Base-by-base conservation (phyloP, 2,888 invertebrate genomes). In the Cybosia mesomella region DNA sequence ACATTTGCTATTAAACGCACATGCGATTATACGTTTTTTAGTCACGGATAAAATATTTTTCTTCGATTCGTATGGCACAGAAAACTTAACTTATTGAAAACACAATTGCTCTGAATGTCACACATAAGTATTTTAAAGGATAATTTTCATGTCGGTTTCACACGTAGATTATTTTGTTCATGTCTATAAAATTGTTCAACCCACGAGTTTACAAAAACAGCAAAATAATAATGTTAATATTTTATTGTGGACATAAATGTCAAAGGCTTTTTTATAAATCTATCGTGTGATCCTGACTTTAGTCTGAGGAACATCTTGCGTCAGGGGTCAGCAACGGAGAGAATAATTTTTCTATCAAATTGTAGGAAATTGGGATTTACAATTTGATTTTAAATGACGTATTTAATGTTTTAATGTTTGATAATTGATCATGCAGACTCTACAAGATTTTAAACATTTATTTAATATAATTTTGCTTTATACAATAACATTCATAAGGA, bases 401-500 rank as follows among this genome's bases (percentile, higher is more conserved):
- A 68, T 73, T 79, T 76, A 71, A 77, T 76, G 72, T 71, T 76
- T 62, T 62, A 28, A 75, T 72, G 60, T 70, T 79, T 76, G 76
- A 67, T 74, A 34, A 63, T 54, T 15, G 57, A 68, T 72, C 76
- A 81, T 79, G 76, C 75, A 79, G 76, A 81, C 77, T 79, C 75
- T 74, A 77, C 36, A 68, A 75, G 67, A 79, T 77, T 74, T 80
- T 66, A 64, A 80, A 79, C 72, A 78, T 82, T 81, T 81, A 80
- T 87, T 87, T 85, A 84, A 87, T 88, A 85, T 82, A 87, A 34
- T 85, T 83, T 85, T 76, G 83, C 76, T 88, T 87, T 85, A 85
- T 86, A 88, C 83, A 86, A 80, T 86, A 92, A 92, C 90, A 91
- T 90, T 89, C 84, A 89, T 90, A 92, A 54, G 34, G 63, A 63